phyloP scores from a whole-genome alignment of 37 sponge, comb jelly and placozoan species.

The Agelas oroides region DNA sequence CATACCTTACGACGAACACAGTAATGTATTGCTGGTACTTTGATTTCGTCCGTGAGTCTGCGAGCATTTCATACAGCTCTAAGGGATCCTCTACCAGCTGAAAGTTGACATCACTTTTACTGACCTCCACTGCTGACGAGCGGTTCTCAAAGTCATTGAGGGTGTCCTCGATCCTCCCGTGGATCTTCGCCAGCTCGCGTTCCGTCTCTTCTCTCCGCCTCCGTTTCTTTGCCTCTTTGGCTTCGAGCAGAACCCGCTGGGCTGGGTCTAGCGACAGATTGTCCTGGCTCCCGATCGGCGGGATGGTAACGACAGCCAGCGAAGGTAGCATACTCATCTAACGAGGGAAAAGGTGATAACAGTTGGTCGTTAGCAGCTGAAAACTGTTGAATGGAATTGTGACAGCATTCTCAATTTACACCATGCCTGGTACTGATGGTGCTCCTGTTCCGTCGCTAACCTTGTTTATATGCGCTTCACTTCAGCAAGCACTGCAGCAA shows the following conservation, averaged over 20 bases:
- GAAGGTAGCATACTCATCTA: not conserved
- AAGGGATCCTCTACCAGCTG: slow-evolving; percentile 48
- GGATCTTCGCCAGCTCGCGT: slow-evolving; percentile 48
- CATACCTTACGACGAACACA: slow-evolving; percentile 60
- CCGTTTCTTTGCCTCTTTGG: slow-evolving; percentile 34
- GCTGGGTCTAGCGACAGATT: slow-evolving; percentile 25
- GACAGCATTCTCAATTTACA: no score
- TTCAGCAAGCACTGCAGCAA: no score
- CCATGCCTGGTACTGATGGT: no score
- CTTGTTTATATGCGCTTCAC: no score
- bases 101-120: slow-evolving; percentile 14
- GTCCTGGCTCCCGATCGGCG: not conserved
- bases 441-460: no score
- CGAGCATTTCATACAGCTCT: slow-evolving; percentile 54
- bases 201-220: slow-evolving; percentile 50
- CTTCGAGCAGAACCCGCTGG: slow-evolving; percentile 18
- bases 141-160: slow-evolving; percentile 39
- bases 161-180: slow-evolving; percentile 44
- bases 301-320: no score
- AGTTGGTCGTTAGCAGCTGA: no score
- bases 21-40: slow-evolving; percentile 62
- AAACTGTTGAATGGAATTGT: no score
- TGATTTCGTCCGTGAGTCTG: slow-evolving; percentile 29
- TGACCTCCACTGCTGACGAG: not conserved
- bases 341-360: not conserved